Conservation (phyloP, 2,113 vertebrate species). For the Marcusenius ussheri region DNA sequence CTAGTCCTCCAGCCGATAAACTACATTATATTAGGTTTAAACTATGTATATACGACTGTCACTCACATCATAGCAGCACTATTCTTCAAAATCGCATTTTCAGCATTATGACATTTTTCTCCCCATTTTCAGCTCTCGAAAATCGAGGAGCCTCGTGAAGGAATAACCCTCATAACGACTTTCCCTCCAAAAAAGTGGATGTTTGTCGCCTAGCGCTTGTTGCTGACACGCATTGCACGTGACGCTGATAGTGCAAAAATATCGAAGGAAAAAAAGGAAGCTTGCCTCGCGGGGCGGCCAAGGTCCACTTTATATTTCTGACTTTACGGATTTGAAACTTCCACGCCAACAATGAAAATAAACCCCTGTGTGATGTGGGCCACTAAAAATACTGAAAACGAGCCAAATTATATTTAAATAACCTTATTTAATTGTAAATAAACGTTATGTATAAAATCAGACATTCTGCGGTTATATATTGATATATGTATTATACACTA, state of each 20-base stretch:
- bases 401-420: neutral
- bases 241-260: neutral
- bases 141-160: neutral
- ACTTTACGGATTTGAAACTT: neutral
- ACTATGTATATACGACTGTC: neutral
- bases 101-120: neutral
- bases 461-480: neutral
- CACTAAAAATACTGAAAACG: neutral
- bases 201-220: neutral
- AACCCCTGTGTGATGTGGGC: neutral
- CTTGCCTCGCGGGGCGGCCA: neutral
- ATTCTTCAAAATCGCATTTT: neutral
- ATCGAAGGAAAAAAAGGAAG: neutral
- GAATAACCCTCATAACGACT: neutral
- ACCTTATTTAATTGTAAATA: neutral
- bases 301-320: neutral
- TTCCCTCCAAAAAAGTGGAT: neutral
- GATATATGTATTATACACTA: neutral
- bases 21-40: neutral
- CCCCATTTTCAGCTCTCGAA: neutral
- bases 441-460: neutral
- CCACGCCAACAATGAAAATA: neutral
- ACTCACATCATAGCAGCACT: neutral
- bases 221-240: neutral
- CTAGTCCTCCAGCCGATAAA: neutral